phyloP scores from a whole-genome alignment of 2,797 vertebrate genomes.

The Pempheris klunzingeri region DNA sequence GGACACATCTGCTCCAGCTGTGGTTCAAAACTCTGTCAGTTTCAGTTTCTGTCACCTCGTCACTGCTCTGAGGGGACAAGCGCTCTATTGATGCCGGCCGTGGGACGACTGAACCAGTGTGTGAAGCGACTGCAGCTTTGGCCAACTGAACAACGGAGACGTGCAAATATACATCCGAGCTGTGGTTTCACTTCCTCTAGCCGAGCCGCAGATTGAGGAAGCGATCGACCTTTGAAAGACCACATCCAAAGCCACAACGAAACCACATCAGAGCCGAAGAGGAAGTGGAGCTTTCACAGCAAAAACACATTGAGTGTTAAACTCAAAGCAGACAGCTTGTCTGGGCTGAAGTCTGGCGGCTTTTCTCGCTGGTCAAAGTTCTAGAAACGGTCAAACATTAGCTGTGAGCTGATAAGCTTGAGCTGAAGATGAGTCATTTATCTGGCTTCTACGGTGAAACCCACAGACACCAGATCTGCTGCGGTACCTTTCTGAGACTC shows the following conservation, averaged over 20 bases:
- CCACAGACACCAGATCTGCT: not conserved
- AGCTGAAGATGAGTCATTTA: not conserved
- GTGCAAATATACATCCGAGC: slow-evolving; percentile 32
- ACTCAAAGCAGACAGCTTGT: not conserved
- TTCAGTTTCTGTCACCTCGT: not conserved
- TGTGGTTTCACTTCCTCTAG: slow-evolving; percentile 59
- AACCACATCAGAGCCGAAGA: slow-evolving; percentile 51
- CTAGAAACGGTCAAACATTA: not conserved
- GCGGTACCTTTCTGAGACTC: slow-evolving; percentile 96
- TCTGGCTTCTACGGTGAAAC: not conserved
- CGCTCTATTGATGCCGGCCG: no score
- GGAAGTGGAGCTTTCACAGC: not conserved
- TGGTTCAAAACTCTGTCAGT: not conserved
- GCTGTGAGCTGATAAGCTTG: no score
- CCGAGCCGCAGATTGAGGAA: slow-evolving; percentile 56
- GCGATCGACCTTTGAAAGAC: slow-evolving; percentile 23
- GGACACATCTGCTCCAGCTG: not conserved
- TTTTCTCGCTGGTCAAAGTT: not conserved
- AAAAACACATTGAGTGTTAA: not conserved
- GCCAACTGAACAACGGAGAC: no score
- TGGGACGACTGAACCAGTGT: no score
- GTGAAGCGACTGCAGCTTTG: not conserved
- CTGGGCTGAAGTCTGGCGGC: not conserved
- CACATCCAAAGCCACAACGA: slow-evolving; percentile 21
- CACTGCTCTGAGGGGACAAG: not conserved